These are phyloP conservation scores for Diglossa cyanea DNA, from an alignment of 2,797 vertebrate species.

Conservation along the genomic window DNA sequence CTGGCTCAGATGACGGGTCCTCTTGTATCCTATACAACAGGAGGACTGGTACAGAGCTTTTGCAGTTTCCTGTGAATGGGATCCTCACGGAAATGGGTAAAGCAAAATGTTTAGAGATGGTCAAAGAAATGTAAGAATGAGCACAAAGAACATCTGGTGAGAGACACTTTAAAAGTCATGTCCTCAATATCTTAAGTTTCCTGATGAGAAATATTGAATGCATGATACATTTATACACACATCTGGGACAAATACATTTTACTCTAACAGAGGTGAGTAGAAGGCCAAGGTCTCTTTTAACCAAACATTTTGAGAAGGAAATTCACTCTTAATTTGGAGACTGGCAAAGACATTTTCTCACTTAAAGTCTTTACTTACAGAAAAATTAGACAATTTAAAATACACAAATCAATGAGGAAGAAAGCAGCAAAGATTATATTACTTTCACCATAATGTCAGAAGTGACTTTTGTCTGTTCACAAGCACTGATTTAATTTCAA, in stretches of 20 bases:
- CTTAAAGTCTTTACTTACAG: not conserved
- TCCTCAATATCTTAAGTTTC: not conserved
- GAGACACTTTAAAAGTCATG: not conserved
- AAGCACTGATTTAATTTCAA: not conserved
- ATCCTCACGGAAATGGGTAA: slow-evolving; percentile 9
- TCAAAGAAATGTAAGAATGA: not conserved
- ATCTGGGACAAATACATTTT: not conserved
- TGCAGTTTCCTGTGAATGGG: slow-evolving; percentile 37
- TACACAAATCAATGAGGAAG: not conserved
- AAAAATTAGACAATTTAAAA: not conserved
- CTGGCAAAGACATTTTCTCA: not conserved
- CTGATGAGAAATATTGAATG: not conserved
- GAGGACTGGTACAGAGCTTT: slow-evolving; percentile 28
- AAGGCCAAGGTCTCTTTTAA: not conserved
- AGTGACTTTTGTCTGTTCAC: not conserved
- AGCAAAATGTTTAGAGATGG: slow-evolving; percentile 21
- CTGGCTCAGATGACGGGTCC: slow-evolving; percentile 4
- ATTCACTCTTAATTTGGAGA: not conserved
- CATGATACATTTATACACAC: not conserved
- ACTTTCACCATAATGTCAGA: not conserved
- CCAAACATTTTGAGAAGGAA: not conserved
- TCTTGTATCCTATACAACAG: slow-evolving; percentile 6
- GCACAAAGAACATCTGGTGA: not conserved
- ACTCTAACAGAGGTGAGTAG: not conserved
- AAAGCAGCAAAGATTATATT: not conserved